Evolutionary conservation across 2,888 invertebrate species (phyloP), one percentile per base, ranked within the genome.

Genomic region (Iphiclides podalirius): DNA sequence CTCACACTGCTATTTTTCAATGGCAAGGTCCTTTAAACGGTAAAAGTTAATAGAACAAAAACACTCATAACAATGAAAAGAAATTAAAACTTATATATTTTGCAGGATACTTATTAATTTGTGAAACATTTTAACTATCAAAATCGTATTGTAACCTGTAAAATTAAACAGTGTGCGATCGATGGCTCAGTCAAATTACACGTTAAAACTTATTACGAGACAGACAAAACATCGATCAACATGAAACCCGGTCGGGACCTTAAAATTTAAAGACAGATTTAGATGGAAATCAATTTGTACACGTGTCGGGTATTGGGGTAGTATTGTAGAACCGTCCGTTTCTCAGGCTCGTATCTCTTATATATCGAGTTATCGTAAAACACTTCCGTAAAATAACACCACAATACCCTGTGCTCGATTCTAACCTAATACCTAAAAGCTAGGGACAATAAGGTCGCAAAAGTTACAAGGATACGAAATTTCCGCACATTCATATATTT

Each of bases 381-480:
- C 83, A 73, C 81, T 67, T 80, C 77, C 81, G 71, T 81, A 85
- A 86, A 85, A 87, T 86, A 87, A 84, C 84, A 87, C 87, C 87
- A 78, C 87, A 87, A 88, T 87, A 88, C 87, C 87, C 87, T 88
- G 87, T 85, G 86, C 75, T 85, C 73, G 74, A 81, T 66, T 77
- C 77, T 84, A 79, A 77, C 72, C 86, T 87, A 87, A 79, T 70
- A 80, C 76, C 81, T 87, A 86, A 70, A 72, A 79, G 77, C 87
- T 87, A 87, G 82, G 82, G 86, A 85, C 83, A 83, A 75, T 77
- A 83, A 71, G 72, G 79, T 84, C 77, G 86, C 86, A 84, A 83
- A 86, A 80, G 76, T 78, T 57, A 78, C 83, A 80, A 74, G 57
- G 38, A 40, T 45, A 53, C 53, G 55, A 53, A 49, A 52, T 55